Evolutionary conservation across 2,113 vertebrate genomes (phyloP), one percentile per base, ranked within the genome.

Genomic region (Bos indicus): DNA sequence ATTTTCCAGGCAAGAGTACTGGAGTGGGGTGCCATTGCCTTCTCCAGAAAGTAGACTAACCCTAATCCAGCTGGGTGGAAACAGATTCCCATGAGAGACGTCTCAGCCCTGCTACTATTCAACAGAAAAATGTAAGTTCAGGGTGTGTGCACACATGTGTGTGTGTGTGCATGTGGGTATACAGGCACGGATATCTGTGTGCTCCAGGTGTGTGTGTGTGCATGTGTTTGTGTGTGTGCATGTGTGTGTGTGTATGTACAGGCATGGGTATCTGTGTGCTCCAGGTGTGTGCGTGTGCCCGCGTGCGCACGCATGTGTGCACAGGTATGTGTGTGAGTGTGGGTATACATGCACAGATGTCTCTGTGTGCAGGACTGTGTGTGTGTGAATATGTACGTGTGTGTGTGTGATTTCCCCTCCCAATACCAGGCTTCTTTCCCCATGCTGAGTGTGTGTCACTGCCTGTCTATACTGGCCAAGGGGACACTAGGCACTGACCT

Each of bases 181-280:
- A 40, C 40, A 40, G 40, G 40, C 40, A 40, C 40, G 40, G 40
- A 40, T 40, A 40, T 40, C 40, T 40, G 40, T 40, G 40, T 40
- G 40, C 40, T 40, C 40, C 40, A 40, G 40, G 40, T 40, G 40
- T 40, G 3, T 40, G 40, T 40, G 40, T 40, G 40, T 40, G 40
- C 40, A 40, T 40, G 40, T 40, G 40, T 40, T 40, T 40, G 40
- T 40, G 40, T 40, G 40, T 40, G 40, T 3, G 40, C 40, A 40
- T 40, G 26, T 33, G 43, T 26, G 54, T 48, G 52, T 64, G 33
- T n/a, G 7, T 3, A 33, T n/a, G 19, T 67, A n/a, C 7, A n/a
- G 15, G 16, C 7, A n/a, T 3, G 0, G 0, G 10, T n/a, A n/a
- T 67, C 16, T n/a, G 16, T 67, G 62, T n/a, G 62, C 7, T 64